Evolutionary conservation across 30 jellyfish, hydroid and myxozoan species (phyloP), one percentile per base, ranked within the genome.

Genomic region (Clytia hemisphaerica): DNA sequence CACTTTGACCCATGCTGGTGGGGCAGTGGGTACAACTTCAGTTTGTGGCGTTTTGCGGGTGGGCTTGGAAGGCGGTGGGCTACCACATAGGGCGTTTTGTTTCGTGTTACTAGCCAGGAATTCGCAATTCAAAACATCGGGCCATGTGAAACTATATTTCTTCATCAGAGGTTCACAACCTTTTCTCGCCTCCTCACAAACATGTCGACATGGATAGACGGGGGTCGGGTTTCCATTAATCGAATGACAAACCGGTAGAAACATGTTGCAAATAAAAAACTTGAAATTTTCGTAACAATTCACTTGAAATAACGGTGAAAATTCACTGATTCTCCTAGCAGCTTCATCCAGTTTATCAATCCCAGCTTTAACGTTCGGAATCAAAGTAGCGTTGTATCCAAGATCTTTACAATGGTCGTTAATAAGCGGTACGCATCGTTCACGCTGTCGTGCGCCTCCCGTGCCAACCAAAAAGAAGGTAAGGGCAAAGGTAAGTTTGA

Each of bases 161-260:
- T 46, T 70, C 95, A 85, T 85, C 15, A 85, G 34, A 6, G 95
- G 95, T 36, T 85, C 95, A 67, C 95, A 85, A 1, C 95, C 95
- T 21, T 28, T 73, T 42, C 93, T 77, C 21, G 95, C 93, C 42
- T 32, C 54, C 37, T 85, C 95, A 45, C 95, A 85, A 78, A 85
- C 80, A 30, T 84, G 92, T 6, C 95, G 88, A 67, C 95, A 85
- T 34, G 95, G 82, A 71, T 85, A 72, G 24, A 85, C 93, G 5
- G 93, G 82, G 24, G 86, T 72, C 57, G 95, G 83, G 0, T 49
- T 71, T 29, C 93, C 93, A 51, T 85, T 83, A 29, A 61, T 77
- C 28, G 29, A 30, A 61, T 55, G 80, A 46, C 95, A 85, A 38
- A 85, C 31, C 32, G 95, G 95, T 35, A 85, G 80, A 26, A 73